Evolutionary conservation across 2,888 invertebrate species (phyloP), one percentile per base, ranked within the genome.

Genomic region (Cataglyphis altisquamis): DNA sequence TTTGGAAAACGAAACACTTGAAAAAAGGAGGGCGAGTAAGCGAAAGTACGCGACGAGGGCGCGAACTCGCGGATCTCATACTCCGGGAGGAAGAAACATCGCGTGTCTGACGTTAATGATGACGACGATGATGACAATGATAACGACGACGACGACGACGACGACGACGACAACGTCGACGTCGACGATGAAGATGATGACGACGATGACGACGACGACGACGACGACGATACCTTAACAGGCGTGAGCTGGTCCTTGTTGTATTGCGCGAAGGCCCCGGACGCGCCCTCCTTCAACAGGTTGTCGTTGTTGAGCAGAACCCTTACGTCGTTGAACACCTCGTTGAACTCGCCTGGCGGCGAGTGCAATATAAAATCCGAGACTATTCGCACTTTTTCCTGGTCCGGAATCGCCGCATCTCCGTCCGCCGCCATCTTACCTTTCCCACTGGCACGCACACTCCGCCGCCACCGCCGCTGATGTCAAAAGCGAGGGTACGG

Each of bases 221-320:
- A 55, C 21, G 21, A 52, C n/a, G 52, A 52, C 48, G 18, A 52
- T 94, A 94, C 94, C 94, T 94, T 97, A 93, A 99, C 99, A 94
- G 99, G 99, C 95, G 99, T 99, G 95, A 99, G 97, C 96, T 99
- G 99, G 95, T 99, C 99, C 96, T 99, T 99, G 96, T 99, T 99
- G 96, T 99, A 99, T 95, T 99, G 98, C 91, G 99, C 98, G 96
- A 99, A 99, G 89, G 99, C 99, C 91, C 98, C 97, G 95, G 98
- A 98, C 88, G 98, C 99, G 92, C 98, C 98, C 95, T 99, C 99
- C 96, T 99, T 98, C 86, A 99, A 96, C 88, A 99, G 96, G 91
- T 97, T 97, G 95, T 99, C 99, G 96, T 99, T 99, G 96, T 99
- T 98, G 91, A 99, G 95, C 90, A 98, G 96, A 91, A 98, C 97